Evolutionary conservation across 2,113 vertebrate genomes (phyloP), one percentile per base, ranked within the genome.

Genomic region (Oceanodroma tethys): DNA sequence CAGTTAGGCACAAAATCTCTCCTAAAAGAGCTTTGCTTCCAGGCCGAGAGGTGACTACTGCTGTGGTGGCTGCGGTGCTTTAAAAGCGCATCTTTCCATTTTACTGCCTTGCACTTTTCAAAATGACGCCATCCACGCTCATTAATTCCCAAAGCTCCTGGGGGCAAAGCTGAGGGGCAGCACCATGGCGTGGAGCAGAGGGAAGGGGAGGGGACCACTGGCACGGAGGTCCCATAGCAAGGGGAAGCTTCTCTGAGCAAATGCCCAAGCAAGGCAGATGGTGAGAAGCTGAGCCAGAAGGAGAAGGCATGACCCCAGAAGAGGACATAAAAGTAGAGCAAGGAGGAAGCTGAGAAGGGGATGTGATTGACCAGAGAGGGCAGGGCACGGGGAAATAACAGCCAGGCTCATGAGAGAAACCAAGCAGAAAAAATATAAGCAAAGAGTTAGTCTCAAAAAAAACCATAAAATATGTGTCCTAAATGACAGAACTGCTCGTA

Each of bases 231-330:
- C 73, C 55, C 18, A 7, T 67, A 96, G 89, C 90, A 96, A 97
- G 55, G n/a, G 75, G 55, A 82, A 90, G 36, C 60, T 91, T 62
- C 72, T 95, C 56, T 78, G 82, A 83, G 89, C 62, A 88, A 90
- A 71, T 13, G 11, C 4, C 4, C 12, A 19, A 60, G 32, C 32
- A 45, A 73, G 30, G 52, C 42, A 48, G 32, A 26, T 22, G 13
- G 5, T 38, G 62, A 80, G 67, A 80, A 81, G 34, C 34, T 60
- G 45, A 75, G 29, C 53, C 71, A 67, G 29, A 53, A 60, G 76
- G 59, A 40, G 79, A 96, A 84, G 43, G 48, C 36, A 29, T 47
- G 43, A 47, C 19, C 20, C 12, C 52, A 52, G 29, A 71, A 56
- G 36, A 48, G 14, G 20, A 52, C 48, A n/a, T 40, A 34, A 14